These are phyloP conservation scores for Peromyscus nudipes DNA, from an alignment of 2,797 vertebrate species.

Conservation along the genomic window DNA sequence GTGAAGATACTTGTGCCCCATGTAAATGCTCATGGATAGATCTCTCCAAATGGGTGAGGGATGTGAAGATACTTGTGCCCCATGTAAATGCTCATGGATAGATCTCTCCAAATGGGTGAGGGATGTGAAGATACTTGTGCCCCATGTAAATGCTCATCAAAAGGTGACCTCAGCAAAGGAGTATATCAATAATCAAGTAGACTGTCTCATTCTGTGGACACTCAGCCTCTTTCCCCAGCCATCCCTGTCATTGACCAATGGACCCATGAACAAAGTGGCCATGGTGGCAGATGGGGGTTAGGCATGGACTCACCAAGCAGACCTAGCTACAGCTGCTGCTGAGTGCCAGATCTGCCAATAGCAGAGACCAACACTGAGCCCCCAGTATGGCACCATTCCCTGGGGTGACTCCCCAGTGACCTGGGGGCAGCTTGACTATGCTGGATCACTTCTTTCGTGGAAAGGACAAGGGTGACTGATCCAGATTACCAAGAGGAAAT, in stretches of 20 bases:
- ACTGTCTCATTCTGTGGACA: not conserved
- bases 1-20: not conserved
- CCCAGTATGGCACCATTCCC: not conserved
- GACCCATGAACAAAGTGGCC: no score
- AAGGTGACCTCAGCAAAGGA: not conserved
- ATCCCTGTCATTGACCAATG: not conserved
- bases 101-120: not conserved
- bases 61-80: not conserved
- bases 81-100: not conserved
- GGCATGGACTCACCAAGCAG: not conserved
- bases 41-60: not conserved
- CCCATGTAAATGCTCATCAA: not conserved
- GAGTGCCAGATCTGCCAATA: not conserved
- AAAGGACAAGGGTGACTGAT: not conserved
- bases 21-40: not conserved
- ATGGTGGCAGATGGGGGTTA: not conserved
- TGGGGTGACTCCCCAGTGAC: not conserved
- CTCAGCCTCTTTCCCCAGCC: not conserved
- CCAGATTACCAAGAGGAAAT: not conserved
- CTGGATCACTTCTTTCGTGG: not conserved
- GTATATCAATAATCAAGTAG: not conserved
- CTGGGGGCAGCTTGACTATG: not conserved
- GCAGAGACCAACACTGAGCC: not conserved
- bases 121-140: not conserved
- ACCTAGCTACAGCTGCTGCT: not conserved